Percentiles rank a stretch among this genome's conserved stretches.
Evolutionary conservation across 2,113 vertebrate genomes (phyloP).

Genomic region (Clarias magur): DNA sequence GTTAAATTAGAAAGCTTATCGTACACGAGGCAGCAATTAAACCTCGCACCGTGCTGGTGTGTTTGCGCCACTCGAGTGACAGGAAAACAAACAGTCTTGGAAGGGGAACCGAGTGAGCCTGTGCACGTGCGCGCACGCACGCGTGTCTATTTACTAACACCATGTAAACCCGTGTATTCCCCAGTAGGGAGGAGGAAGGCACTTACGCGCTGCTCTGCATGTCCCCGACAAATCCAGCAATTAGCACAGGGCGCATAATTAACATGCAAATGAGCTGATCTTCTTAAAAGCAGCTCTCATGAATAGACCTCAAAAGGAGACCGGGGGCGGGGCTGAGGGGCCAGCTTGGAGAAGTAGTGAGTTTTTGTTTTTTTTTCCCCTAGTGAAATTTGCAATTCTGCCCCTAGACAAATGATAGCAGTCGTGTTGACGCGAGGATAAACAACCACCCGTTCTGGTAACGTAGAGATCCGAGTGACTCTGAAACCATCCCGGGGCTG

Average conservation of each 20-base stretch:
- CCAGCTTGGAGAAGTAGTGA: constrained; percentile 24
- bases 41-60: constrained; percentile 63
- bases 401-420: constrained; percentile 51
- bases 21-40: constrained; percentile 71
- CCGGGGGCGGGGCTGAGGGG: constrained; percentile 40
- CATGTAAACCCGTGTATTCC: constrained; percentile 51
- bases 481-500: neutral
- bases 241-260: constrained; percentile 78
- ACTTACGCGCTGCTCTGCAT: constrained; percentile 57
- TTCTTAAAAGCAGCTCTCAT: constrained; percentile 72
- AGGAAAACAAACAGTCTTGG: constrained; percentile 69
- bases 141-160: constrained; percentile 39
- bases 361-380: neutral
- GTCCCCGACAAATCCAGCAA: constrained; percentile 74
- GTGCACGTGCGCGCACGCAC: constrained; percentile 6
- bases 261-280: constrained; percentile 81
- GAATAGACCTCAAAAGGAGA: constrained; percentile 65
- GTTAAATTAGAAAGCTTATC: constrained; percentile 75
- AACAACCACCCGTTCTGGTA: neutral
- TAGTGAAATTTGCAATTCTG: constrained; percentile 62
- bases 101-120: constrained; percentile 49
- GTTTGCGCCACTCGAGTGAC: constrained; percentile 63
- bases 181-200: constrained; percentile 52
- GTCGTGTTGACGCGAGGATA: neutral
- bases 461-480: neutral